Evolutionary conservation across 2,113 vertebrate species (phyloP).

Genomic region (Neodon shergylaensis): DNA sequence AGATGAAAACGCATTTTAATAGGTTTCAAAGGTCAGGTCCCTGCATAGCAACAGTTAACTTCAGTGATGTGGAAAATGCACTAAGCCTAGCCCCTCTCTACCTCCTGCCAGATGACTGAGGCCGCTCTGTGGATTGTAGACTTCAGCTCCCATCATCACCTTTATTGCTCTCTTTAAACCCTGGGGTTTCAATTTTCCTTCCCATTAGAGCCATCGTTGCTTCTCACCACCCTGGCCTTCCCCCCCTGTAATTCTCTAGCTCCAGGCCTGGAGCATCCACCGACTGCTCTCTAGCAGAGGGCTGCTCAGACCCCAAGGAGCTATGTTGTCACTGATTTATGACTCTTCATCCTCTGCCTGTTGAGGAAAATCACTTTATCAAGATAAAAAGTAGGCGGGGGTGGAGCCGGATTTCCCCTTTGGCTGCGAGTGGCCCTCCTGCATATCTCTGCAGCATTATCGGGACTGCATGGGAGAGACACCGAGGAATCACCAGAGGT

Average conservation of each 20-base stretch:
- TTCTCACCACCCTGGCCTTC: constrained; percentile 25
- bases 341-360: constrained; percentile 38
- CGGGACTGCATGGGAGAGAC: background rate
- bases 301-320: constrained; percentile 44
- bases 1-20: constrained; percentile 36
- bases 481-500: constrained; percentile 37
- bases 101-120: background rate
- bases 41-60: constrained; percentile 50
- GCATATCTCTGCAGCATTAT: constrained; percentile 38
- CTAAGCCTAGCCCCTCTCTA: background rate
- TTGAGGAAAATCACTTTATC: constrained; percentile 78
- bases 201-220: constrained; percentile 44
- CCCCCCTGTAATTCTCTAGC: constrained; percentile 26
- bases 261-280: background rate
- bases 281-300: background rate
- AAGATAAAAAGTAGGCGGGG: constrained; percentile 57
- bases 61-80: constrained; percentile 38
- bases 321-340: constrained; percentile 74
- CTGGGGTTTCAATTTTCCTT: constrained; percentile 77
- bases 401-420: constrained; percentile 43
- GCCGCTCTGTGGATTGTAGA: background rate
- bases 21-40: constrained; percentile 45
- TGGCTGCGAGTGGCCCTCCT: background rate
- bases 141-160: constrained; percentile 56
- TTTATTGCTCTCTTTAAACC: constrained; percentile 73